These are phyloP conservation scores for Lagria hirta DNA, from an alignment of 2,888 invertebrate genomes.

Conservation along the genomic window DNA sequence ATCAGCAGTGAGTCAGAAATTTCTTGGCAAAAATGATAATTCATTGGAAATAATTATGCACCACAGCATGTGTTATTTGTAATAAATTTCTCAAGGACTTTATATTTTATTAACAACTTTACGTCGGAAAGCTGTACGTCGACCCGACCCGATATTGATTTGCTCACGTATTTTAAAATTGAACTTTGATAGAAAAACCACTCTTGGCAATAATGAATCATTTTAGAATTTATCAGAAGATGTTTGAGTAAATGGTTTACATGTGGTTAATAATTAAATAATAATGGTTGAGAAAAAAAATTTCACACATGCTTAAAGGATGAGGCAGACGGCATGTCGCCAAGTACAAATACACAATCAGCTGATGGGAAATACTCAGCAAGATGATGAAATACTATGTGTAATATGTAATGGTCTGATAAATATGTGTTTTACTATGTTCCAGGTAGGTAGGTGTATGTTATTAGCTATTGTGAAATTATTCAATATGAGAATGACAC, in stretches of 20 bases:
- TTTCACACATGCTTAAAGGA: too few species aligned
- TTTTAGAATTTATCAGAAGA: too few species aligned
- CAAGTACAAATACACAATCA: constrained; percentile 14
- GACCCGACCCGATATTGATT: too few species aligned
- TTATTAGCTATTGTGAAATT: constrained; percentile 15
- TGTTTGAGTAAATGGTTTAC: too few species aligned
- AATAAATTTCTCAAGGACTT: constrained; percentile 10
- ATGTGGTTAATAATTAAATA: too few species aligned
- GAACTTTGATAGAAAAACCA: too few species aligned
- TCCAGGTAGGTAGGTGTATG: constrained; percentile 17
- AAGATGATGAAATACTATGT: constrained; percentile 21
- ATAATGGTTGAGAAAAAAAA: too few species aligned
- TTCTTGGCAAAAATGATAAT: constrained; percentile 9
- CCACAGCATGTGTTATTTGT: constrained; percentile 4
- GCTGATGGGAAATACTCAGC: constrained; percentile 21
- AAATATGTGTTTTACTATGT: constrained; percentile 25
- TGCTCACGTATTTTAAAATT: too few species aligned
- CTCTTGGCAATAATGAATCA: too few species aligned
- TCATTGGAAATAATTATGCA: constrained; percentile 5
- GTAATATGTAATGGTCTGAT: constrained; percentile 28
- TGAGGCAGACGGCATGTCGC: constrained; percentile 26
- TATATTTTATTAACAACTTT: constrained; percentile 4
- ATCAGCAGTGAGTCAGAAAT: too few species aligned
- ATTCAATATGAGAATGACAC: constrained; percentile 4
- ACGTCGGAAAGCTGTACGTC: too few species aligned